A percentile compares a stretch with the other conserved stretches of the same genome.
Conservation (phyloP, 92 coral and sea anemone species). For the Anthopleura xanthogrammica region DNA sequence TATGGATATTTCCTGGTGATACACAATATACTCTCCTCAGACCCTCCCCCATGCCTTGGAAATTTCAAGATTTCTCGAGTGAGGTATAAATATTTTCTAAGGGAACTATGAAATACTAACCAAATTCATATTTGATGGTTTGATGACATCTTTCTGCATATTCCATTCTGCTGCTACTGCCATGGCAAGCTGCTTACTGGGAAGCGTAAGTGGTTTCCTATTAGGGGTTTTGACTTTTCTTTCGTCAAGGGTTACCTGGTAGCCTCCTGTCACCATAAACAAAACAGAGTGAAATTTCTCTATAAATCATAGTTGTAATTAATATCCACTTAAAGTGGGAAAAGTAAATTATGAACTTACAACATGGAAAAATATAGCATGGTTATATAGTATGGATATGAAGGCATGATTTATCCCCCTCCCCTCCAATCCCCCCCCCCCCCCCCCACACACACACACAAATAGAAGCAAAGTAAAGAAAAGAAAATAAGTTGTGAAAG, state of each 20-base stretch:
- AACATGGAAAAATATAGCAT: too few species aligned
- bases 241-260: constrained; percentile 77
- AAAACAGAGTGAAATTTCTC: neutral
- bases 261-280: constrained; percentile 58
- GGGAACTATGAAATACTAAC: constrained; percentile 27
- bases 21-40: too few species aligned
- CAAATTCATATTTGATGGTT: constrained; percentile 89
- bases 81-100: neutral
- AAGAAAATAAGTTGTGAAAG: too few species aligned
- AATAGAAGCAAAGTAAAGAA: too few species aligned
- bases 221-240: constrained; percentile 89
- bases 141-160: constrained; percentile 75
- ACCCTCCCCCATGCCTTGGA: neutral
- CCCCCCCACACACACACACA: too few species aligned
- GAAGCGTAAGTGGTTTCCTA: constrained; percentile 66
- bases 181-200: constrained; percentile 81
- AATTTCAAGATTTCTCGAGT: neutral
- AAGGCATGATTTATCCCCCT: too few species aligned
- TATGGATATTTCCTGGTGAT: too few species aligned
- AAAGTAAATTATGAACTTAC: too few species aligned
- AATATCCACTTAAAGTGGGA: too few species aligned
- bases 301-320: too few species aligned
- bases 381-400: too few species aligned
- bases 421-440: too few species aligned
- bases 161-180: constrained; percentile 97